These are phyloP conservation scores for Semotilus atromaculatus DNA, from an alignment of 2,797 vertebrate genomes.

Conservation along the genomic window DNA sequence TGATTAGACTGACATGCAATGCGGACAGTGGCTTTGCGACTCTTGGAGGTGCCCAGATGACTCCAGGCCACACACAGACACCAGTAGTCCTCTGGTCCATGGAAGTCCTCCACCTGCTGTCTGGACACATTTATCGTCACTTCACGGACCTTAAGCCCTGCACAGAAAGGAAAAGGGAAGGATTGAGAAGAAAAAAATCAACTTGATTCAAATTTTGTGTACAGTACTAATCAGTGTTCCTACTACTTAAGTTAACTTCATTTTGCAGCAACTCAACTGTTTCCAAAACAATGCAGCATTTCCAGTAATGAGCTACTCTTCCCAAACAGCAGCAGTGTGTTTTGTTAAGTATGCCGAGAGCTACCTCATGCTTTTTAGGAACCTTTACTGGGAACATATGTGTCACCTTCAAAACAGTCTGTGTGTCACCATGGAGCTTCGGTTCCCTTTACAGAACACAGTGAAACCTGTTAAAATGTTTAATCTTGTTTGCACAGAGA, in stretches of 20 bases:
- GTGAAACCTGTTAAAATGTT: slow-evolving; percentile 2
- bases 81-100: slow-evolving; percentile 95
- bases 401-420: no score
- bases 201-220: neutral
- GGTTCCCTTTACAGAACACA: no score
- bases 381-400: no score
- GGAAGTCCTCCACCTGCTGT: slow-evolving; percentile 96
- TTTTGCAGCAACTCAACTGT: neutral
- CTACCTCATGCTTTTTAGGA: no score
- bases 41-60: slow-evolving; percentile 93
- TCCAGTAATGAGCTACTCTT: slow-evolving; percentile 3
- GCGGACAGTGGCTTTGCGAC: slow-evolving; percentile 91
- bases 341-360: no score
- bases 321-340: neutral
- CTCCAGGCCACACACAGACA: slow-evolving; percentile 97
- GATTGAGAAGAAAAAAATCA: neutral
- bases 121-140: slow-evolving; percentile 95
- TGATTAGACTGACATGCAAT: slow-evolving; percentile 89
- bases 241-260: neutral
- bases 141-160: slow-evolving; percentile 91
- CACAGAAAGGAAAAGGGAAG: neutral
- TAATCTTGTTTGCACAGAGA: neutral
- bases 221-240: neutral
- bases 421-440: no score
- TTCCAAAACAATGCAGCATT: neutral